These are phyloP conservation scores for Platorchestia sp. DNA, from an alignment of 1,140 invertebrate genomes.

Conservation along the genomic window DNA sequence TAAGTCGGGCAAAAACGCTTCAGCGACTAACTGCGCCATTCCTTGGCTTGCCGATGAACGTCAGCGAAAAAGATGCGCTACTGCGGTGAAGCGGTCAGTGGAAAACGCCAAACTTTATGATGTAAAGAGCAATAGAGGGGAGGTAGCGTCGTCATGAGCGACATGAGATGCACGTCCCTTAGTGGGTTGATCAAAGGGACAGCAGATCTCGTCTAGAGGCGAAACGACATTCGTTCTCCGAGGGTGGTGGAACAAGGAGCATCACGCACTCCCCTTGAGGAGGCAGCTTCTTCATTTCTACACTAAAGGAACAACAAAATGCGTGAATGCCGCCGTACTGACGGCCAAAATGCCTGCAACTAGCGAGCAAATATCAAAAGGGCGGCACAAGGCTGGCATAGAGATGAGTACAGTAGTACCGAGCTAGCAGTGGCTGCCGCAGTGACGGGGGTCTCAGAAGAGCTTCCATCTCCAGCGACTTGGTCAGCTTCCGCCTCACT, in stretches of 20 bases:
- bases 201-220: not conserved
- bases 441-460: not conserved
- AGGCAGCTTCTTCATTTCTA: not conserved
- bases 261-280: not conserved
- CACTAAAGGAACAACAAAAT: conserved; percentile 34
- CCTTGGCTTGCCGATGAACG: not conserved
- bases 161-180: not conserved
- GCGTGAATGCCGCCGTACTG: conserved; percentile 8
- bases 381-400: conserved; percentile 20
- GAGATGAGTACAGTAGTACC: conserved; percentile 5
- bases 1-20: conserved; percentile 12
- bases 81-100: conserved; percentile 2
- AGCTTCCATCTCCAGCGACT: not conserved
- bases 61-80: conserved; percentile 33
- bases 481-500: not conserved
- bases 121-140: not conserved
- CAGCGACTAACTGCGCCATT: conserved; percentile 9
- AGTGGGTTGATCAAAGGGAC: not conserved
- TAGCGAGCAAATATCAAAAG: conserved; percentile 34
- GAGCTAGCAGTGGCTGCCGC: not conserved
- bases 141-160: not conserved
- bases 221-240: not conserved
- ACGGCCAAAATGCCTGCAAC: not conserved
- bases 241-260: not conserved
- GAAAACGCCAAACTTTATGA: conserved; percentile 36